phyloP scores from a whole-genome alignment of 2,888 invertebrate genomes.

The Thereva nobilitata region DNA sequence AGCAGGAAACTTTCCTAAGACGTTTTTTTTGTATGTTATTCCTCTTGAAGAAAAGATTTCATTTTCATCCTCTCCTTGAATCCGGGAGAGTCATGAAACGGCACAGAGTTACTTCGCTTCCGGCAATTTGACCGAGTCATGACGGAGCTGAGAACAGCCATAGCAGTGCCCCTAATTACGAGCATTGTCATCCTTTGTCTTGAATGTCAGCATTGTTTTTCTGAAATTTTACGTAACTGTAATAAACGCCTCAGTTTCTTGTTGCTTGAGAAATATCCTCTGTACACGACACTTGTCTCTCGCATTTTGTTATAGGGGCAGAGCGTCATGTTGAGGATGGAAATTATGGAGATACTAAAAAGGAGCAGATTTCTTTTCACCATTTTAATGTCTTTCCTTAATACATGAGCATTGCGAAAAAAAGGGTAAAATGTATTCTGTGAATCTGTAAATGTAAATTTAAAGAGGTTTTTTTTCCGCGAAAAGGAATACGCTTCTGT shows the following conservation, averaged over 20 bases:
- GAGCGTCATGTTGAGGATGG: too few species aligned
- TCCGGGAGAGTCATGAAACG: not conserved
- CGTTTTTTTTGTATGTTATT: too few species aligned
- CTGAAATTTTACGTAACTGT: not conserved
- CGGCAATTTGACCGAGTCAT: slow-evolving; percentile 11
- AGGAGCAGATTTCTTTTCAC: too few species aligned
- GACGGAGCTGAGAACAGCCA: not conserved
- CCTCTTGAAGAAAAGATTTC: not conserved
- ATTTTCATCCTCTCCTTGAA: not conserved
- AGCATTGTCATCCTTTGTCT: slow-evolving; percentile 4
- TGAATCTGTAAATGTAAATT: too few species aligned
- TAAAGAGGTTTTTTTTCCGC: too few species aligned
- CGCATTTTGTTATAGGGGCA: too few species aligned
- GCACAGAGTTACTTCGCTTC: slow-evolving; percentile 10
- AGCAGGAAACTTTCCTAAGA: too few species aligned
- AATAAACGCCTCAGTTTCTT: slow-evolving; percentile 9
- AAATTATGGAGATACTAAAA: too few species aligned
- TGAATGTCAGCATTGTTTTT: not conserved
- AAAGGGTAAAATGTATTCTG: too few species aligned
- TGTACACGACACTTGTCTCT: slow-evolving; percentile 1
- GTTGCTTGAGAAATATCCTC: not conserved
- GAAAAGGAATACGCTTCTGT: too few species aligned
- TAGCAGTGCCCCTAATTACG: slow-evolving; percentile 10
- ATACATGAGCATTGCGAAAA: too few species aligned
- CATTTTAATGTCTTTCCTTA: too few species aligned